A percentile compares a stretch with the other conserved stretches of the same genome.
Conservation (phyloP, 2,888 invertebrate genomes). For the Cephus pygmeus region DNA sequence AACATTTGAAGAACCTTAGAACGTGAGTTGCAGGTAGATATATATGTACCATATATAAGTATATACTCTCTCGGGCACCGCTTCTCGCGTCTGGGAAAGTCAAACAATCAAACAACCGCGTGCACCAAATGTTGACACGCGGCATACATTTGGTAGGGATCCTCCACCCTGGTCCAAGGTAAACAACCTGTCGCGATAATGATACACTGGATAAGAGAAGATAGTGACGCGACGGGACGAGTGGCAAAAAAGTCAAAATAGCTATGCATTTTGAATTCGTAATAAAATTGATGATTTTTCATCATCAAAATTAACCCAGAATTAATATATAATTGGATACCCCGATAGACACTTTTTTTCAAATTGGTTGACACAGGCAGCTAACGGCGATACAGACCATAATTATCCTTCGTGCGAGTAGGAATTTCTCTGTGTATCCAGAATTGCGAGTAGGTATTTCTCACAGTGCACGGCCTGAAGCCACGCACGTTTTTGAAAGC, state of each 20-base stretch:
- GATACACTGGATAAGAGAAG: conserved; percentile 48
- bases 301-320: background rate
- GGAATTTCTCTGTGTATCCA: background rate
- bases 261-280: background rate
- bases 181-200: conserved; percentile 64
- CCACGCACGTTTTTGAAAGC: background rate
- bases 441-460: background rate
- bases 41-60: conserved; percentile 7
- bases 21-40: conserved; percentile 52
- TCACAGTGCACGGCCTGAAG: background rate
- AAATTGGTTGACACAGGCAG: no score
- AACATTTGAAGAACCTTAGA: conserved; percentile 59
- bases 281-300: background rate
- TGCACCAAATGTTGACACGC: conserved; percentile 58
- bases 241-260: background rate
- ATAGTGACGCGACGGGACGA: conserved; percentile 4
- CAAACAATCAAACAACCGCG: conserved; percentile 60
- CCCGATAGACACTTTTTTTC: no score
- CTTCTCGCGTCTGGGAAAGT: conserved; percentile 62
- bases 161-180: conserved; percentile 38
- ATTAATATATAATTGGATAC: background rate
- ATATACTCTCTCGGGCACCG: conserved; percentile 30
- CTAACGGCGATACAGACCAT: no score
- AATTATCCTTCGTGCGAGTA: background rate
- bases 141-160: conserved; percentile 56